Evolutionary conservation across 2,797 vertebrate species (phyloP).

Genomic region (Varecia variegata): DNA sequence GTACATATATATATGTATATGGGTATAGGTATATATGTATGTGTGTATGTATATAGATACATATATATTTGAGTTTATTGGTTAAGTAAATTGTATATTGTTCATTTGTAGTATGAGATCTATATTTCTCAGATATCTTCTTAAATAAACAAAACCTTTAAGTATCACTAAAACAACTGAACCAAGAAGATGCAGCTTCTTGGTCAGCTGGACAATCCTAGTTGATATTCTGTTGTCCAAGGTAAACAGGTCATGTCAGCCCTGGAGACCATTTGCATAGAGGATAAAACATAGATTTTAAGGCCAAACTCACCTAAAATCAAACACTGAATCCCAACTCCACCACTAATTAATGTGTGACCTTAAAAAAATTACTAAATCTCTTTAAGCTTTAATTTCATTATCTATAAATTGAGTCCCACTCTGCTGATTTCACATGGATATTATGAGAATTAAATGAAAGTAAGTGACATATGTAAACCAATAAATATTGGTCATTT

Average conservation of each 20-base stretch:
- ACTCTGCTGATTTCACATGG: neutral
- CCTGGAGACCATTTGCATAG: neutral
- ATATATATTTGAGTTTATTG: neutral
- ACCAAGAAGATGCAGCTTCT: neutral
- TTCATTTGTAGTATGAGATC: neutral
- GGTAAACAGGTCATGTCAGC: neutral
- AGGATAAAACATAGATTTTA: neutral
- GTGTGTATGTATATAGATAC: fast-evolving
- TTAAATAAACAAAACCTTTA: neutral
- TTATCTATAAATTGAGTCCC: neutral
- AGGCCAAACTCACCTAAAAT: neutral
- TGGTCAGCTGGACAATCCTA: neutral
- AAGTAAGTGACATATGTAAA: neutral
- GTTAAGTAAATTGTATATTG: neutral
- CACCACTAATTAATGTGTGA: neutral
- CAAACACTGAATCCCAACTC: neutral
- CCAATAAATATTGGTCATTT: neutral
- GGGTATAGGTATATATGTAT: neutral
- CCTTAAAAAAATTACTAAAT: neutral
- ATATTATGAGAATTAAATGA: neutral
- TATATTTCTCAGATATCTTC: neutral
- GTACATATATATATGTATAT: neutral
- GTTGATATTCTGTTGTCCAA: neutral
- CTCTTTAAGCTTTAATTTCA: neutral
- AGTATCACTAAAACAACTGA: neutral